Percentiles rank a stretch among this genome's conserved stretches.
Conservation (phyloP, 2,888 invertebrate genomes). For the Drosophila infuscata region DNA sequence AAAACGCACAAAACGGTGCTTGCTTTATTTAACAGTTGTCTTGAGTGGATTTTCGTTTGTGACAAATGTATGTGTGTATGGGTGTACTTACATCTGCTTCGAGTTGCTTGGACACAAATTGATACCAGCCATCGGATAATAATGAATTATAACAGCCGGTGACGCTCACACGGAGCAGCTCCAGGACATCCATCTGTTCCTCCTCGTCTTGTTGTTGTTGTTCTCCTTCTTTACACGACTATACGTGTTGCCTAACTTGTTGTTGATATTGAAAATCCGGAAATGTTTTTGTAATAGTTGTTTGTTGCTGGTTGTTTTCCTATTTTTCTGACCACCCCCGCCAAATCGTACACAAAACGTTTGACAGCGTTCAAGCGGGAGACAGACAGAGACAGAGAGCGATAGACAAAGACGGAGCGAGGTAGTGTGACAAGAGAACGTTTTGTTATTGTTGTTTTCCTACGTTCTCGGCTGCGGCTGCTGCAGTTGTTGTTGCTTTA, state of each 20-base stretch:
- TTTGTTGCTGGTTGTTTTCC: conserved; percentile 14
- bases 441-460: conserved; percentile 12
- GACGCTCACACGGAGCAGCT: conserved; percentile 65
- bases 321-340: conserved; percentile 35
- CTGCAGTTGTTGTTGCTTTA: conserved; percentile 8
- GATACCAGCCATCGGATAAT: conserved; percentile 85
- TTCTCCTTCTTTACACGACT: conserved; percentile 17
- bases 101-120: conserved; percentile 86
- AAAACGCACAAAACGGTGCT: conserved; percentile 17
- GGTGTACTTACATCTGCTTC: conserved; percentile 86
- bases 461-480: conserved; percentile 8
- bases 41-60: background rate
- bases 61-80: conserved; percentile 11
- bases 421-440: conserved; percentile 7
- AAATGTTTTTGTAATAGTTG: conserved; percentile 38
- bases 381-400: background rate
- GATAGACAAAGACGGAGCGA: background rate
- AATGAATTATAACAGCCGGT: conserved; percentile 74
- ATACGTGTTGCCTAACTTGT: conserved; percentile 24
- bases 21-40: conserved; percentile 10
- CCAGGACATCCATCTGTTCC: conserved; percentile 67
- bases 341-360: conserved; percentile 17
- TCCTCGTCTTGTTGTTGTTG: conserved; percentile 12
- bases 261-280: conserved; percentile 47
- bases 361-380: conserved; percentile 5